These are phyloP conservation scores for Caenorhabditis sinica DNA, from an alignment of 2,888 invertebrate species.

Conservation along the genomic window DNA sequence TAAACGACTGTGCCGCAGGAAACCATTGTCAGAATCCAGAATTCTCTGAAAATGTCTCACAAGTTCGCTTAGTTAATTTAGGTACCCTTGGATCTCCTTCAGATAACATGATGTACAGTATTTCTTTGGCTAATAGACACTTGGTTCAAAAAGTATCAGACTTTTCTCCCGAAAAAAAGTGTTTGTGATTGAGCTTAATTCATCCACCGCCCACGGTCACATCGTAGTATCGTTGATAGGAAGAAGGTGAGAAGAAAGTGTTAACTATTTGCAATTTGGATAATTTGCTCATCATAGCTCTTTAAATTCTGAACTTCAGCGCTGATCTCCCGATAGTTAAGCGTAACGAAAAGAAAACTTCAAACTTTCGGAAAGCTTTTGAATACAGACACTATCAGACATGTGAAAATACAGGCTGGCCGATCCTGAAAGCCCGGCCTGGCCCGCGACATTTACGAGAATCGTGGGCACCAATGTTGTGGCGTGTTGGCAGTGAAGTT, in stretches of 20 bases:
- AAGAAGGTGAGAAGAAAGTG: conserved; percentile 3
- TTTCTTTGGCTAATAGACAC: too few relatives aligned
- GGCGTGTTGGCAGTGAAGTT: conserved; percentile 7
- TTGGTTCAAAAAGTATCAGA: neutral
- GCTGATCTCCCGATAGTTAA: neutral
- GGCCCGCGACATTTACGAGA: too few relatives aligned
- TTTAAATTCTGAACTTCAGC: neutral
- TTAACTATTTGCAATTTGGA: conserved; percentile 22
- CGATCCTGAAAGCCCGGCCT: too few relatives aligned
- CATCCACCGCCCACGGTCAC: neutral
- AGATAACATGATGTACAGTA: too few relatives aligned
- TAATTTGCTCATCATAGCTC: neutral
- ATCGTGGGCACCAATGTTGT: conserved; percentile 1
- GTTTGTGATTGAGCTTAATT: conserved; percentile 30
- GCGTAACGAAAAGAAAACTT: neutral
- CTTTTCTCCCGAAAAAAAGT: neutral
- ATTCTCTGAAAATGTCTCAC: too few relatives aligned
- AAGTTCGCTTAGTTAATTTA: too few relatives aligned
- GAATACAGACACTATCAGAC: too few relatives aligned
- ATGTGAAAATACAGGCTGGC: too few relatives aligned
- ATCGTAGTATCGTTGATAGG: neutral
- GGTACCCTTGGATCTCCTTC: too few relatives aligned
- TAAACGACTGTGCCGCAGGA: too few relatives aligned
- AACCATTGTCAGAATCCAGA: neutral
- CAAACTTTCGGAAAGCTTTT: too few relatives aligned